These are phyloP conservation scores for Psittacula echo DNA, from an alignment of 2,797 vertebrate genomes.

Conservation along the genomic window DNA sequence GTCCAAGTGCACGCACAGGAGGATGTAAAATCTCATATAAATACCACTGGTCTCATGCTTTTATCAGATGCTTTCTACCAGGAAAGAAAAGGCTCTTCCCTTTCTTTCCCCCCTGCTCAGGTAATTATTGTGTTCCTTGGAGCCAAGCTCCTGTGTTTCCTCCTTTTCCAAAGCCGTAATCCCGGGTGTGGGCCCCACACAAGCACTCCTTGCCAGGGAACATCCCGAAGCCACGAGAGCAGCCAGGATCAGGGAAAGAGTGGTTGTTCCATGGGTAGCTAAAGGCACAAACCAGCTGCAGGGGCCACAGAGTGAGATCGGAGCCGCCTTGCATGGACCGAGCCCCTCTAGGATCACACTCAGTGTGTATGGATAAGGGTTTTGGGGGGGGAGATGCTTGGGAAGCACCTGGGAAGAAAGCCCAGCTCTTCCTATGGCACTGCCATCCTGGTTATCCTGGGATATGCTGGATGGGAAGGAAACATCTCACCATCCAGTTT, in stretches of 20 bases:
- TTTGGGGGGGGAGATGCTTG: background rate
- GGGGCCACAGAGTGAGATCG: background rate
- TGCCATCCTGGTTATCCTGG: rapidly evolving
- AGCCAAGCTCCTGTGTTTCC: conserved; percentile 11
- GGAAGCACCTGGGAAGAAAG: background rate
- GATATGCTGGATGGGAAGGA: rapidly evolving
- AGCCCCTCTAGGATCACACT: background rate
- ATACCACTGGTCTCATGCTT: conserved; percentile 65
- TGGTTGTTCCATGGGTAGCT: background rate
- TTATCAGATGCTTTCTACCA: conserved; percentile 65
- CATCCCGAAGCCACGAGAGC: background rate
- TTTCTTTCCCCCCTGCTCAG: background rate
- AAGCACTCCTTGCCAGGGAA: background rate
- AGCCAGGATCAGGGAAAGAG: background rate
- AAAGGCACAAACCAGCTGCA: background rate
- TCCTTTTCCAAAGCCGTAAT: conserved; percentile 28
- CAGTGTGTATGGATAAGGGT: too few species aligned
- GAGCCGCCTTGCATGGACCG: rapidly evolving
- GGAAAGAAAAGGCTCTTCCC: conserved; percentile 44
- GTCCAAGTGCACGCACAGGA: conserved; percentile 69
- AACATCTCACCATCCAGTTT: rapidly evolving
- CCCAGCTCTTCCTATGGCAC: background rate
- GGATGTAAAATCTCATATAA: conserved; percentile 73
- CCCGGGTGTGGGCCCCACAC: conserved; percentile 30
- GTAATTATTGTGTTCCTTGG: conserved; percentile 34